Evolutionary conservation across 2,113 vertebrate genomes (phyloP).

Genomic region (Neotoma lepida): DNA sequence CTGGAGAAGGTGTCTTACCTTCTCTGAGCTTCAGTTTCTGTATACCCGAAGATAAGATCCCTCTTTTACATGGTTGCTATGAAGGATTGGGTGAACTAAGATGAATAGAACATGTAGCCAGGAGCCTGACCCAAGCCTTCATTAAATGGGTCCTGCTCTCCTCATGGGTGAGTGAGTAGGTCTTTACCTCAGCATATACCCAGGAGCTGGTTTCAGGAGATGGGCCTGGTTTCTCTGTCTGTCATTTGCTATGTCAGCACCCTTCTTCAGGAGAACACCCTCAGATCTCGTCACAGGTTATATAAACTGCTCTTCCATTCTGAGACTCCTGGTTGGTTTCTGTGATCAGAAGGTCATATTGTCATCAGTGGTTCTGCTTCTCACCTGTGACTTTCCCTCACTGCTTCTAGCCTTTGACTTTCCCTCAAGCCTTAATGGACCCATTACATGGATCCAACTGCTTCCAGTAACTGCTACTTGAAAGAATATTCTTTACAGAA

Average conservation of each 20-base stretch:
- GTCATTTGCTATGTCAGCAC: neutral
- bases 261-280: constrained; percentile 24
- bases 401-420: neutral
- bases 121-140: neutral
- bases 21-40: constrained; percentile 13
- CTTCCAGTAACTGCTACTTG: constrained; percentile 10
- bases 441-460: neutral
- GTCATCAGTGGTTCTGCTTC: neutral
- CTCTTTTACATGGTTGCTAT: neutral
- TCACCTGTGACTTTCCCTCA: neutral
- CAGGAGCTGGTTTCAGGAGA: neutral
- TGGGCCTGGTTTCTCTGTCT: neutral
- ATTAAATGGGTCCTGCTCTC: neutral
- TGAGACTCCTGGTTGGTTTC: neutral
- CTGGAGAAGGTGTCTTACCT: neutral
- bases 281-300: neutral
- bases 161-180: neutral
- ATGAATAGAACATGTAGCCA: neutral
- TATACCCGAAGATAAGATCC: neutral
- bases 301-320: neutral
- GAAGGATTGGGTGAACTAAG: neutral
- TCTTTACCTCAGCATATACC: neutral
- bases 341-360: neutral
- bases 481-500: neutral
- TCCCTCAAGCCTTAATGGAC: neutral